Base-by-base conservation (phyloP, 2,888 invertebrate genomes). In the Hylaea fasciaria region DNA sequence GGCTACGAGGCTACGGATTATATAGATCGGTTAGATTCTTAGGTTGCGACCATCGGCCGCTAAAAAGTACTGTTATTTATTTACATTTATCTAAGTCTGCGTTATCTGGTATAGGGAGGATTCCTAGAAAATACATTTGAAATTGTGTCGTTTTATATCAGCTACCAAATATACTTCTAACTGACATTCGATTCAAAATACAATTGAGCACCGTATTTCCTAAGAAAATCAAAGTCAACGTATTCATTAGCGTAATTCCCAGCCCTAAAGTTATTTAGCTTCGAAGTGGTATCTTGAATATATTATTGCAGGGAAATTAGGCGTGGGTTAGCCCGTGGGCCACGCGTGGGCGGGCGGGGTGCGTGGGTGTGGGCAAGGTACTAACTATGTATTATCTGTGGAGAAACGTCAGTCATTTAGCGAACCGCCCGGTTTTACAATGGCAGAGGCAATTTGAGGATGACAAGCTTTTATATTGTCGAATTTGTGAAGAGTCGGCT, bases 1-100 rank as follows among this genome's bases (percentile, higher is more conserved):
- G 22, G 14, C 51, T 55, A 60, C 60, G 48, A 47, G 37, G 14
- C 28, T 45, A 49, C 43, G 48, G 14, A 40, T 40, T 13, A n/a
- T n/a, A 9, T 14, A 14, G 14, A 40, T 13, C 3, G 10, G 10
- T 7, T 9, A 10, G 32, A 32, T 9, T 3, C 22, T 7, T 32
- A 28, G 28, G 7, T 28, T 28, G 3, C n/a, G n/a, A n/a, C n/a
- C n/a, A n/a, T n/a, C 28, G 28, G 3, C 7, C 28, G 7, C 28
- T 3, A n/a, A n/a, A n/a, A n/a, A n/a, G n/a, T n/a, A n/a, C 28
- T 28, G 28, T 28, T 28, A 7, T 28, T 28, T n/a, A n/a, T n/a
- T n/a, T n/a, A n/a, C n/a, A n/a, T n/a, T n/a, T n/a, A n/a, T n/a
- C n/a, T n/a, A n/a, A n/a, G n/a, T n/a, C n/a, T n/a, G n/a, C n/a